These are phyloP conservation scores for Callyntrura guangdongensis DNA, from an alignment of 2,888 invertebrate species.

Conservation along the genomic window DNA sequence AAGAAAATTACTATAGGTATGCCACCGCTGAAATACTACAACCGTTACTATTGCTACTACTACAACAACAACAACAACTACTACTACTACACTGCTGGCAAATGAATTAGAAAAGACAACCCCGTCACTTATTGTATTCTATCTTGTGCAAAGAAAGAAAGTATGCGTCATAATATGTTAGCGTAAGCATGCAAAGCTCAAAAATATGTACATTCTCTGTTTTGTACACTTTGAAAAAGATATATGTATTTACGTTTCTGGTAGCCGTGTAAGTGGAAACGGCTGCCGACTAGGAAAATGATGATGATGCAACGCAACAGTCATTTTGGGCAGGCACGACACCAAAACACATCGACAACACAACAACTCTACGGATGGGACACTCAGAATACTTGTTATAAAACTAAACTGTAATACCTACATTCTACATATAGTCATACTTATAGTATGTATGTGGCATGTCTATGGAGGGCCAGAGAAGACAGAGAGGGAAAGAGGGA, in stretches of 20 bases:
- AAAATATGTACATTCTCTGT: too few relatives aligned
- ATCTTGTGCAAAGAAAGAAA: conserved; percentile 11
- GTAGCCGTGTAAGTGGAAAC: not conserved
- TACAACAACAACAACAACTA: too few relatives aligned
- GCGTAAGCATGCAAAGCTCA: not conserved
- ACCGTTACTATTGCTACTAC: not conserved
- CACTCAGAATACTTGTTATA: too few relatives aligned
- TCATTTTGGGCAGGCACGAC: conserved; percentile 40
- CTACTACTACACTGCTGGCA: too few relatives aligned
- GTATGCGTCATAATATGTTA: conserved; percentile 32
- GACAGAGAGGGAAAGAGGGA: conserved; percentile 11
- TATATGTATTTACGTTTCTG: conserved; percentile 31
- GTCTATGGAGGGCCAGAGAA: too few relatives aligned
- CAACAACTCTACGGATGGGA: conserved; percentile 42
- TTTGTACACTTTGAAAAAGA: too few relatives aligned
- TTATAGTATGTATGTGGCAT: too few relatives aligned
- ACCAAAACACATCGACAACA: conserved; percentile 45
- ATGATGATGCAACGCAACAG: conserved; percentile 52
- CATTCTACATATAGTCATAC: too few relatives aligned
- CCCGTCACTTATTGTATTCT: conserved; percentile 51
- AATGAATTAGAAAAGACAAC: conserved; percentile 65
- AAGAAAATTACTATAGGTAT: conserved; percentile 49
- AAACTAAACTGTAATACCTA: not conserved
- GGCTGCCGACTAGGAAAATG: not conserved
- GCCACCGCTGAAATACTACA: conserved; percentile 44